Evolutionary conservation across 2,888 invertebrate species (phyloP).

Genomic region (Tachina fera): DNA sequence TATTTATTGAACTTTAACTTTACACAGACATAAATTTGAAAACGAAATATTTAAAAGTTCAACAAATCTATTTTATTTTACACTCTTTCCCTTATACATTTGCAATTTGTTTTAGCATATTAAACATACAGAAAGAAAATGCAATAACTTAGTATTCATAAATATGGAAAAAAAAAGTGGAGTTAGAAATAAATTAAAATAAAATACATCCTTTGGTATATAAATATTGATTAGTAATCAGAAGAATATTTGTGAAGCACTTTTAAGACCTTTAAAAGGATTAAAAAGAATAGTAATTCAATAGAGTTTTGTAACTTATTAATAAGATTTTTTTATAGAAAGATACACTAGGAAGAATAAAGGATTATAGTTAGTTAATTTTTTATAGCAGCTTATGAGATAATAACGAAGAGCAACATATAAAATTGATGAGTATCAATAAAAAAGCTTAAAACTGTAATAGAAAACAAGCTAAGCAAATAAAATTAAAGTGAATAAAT

Average conservation of each 20-base stretch:
- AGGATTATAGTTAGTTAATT: too few relatives aligned
- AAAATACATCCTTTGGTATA: background rate
- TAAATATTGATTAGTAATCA: slow-evolving; percentile 9
- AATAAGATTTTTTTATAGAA: too few relatives aligned
- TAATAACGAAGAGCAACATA: too few relatives aligned
- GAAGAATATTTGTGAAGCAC: background rate
- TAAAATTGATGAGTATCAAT: too few relatives aligned
- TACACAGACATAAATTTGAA: slow-evolving; percentile 23
- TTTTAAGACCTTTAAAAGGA: background rate
- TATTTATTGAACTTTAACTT: slow-evolving; percentile 43
- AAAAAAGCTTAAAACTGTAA: too few relatives aligned
- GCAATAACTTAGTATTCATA: background rate
- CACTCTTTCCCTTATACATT: background rate
- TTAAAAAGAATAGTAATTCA: background rate
- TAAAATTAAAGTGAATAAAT: too few relatives aligned
- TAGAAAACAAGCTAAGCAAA: too few relatives aligned
- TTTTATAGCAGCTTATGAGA: too few relatives aligned
- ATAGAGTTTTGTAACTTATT: background rate
- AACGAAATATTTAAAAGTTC: slow-evolving; percentile 11
- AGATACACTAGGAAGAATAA: too few relatives aligned
- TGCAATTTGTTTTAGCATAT: slow-evolving; percentile 38
- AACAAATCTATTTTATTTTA: background rate
- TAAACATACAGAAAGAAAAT: slow-evolving; percentile 34
- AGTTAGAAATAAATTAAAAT: slow-evolving; percentile 7
- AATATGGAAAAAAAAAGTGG: background rate